Base-by-base conservation (phyloP, 2,888 invertebrate genomes). In the Notodonta dromedarius region DNA sequence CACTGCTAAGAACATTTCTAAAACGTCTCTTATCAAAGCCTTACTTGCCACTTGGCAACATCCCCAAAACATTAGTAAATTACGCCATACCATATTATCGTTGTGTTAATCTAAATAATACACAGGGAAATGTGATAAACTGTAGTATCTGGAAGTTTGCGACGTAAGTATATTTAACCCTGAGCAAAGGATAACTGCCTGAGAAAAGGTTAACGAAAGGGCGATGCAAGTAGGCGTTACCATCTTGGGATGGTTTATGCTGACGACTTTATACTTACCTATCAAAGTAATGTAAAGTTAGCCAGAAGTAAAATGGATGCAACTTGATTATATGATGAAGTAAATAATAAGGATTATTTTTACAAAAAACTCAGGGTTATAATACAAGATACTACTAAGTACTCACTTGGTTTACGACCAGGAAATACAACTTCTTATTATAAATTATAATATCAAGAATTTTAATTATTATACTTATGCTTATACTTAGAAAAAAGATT, bases 161-260 rank as follows among this genome's bases (percentile, higher is more conserved):
- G 11, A 50, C 4, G 46, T 46, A 44, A 12, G 24, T 24, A 24
- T 24, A 46, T 32, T 60, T 60, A 60, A 63, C 74, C 73, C 63
- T 70, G 75, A 68, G 14, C 61, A 39, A 68, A 75, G 73, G 73
- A 65, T 63, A 65, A 52, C 71, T 59, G 66, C 65, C 53, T 32
- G 56, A 54, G 53, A 55, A 72, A 71, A 75, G 76, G 73, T 66
- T 65, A 70, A 52, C 13, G 58, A 70, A 71, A 75, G 67, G 67
- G 66, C 71, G 48, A 57, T 62, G 64, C 62, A 64, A 69, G 61
- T 62, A 71, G 71, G 68, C 58, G 16, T 59, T 56, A 57, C 65
- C 64, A 66, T 72, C 63, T 72, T 64, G 57, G 67, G 69, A 51
- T 55, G 13, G n/a, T 13, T 42, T 42, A n/a, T 4, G 4, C 46